phyloP scores from a whole-genome alignment of 2,113 vertebrate species.

The Anguilla japonica region DNA sequence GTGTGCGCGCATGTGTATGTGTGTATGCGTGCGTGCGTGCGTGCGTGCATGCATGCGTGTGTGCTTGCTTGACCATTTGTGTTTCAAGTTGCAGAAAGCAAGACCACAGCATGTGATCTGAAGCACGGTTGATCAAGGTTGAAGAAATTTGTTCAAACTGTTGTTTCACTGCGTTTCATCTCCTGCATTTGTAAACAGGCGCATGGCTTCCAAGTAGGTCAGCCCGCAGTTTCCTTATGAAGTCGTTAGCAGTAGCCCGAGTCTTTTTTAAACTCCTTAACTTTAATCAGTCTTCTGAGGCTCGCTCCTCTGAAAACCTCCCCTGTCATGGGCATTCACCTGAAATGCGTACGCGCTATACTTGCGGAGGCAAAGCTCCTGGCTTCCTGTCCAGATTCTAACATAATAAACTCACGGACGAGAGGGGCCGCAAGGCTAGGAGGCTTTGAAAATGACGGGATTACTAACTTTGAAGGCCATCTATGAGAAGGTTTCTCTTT shows the following conservation, averaged over 20 bases:
- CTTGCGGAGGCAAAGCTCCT: neutral
- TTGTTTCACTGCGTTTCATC: neutral
- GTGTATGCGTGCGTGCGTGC: neutral
- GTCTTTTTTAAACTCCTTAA: conserved; percentile 8
- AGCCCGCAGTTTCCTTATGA: conserved; percentile 18
- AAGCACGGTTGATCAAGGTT: neutral
- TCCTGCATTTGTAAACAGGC: conserved; percentile 22
- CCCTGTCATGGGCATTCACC: neutral
- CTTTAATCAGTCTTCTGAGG: neutral
- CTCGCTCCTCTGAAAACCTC: neutral
- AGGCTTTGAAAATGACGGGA: conserved; percentile 14
- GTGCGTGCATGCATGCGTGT: neutral
- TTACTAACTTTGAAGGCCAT: conserved; percentile 43
- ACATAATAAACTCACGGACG: neutral
- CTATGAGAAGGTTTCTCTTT: conserved; percentile 24
- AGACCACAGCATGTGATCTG: neutral
- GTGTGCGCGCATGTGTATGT: no score
- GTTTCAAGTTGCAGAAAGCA: neutral
- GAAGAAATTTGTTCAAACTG: neutral
- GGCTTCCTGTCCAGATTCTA: neutral
- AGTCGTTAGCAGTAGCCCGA: conserved; percentile 29
- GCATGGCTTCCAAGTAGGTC: conserved; percentile 30
- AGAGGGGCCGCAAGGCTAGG: neutral
- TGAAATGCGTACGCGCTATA: neutral
- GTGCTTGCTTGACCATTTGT: neutral